Conservation (phyloP, 2,888 invertebrate genomes). For the Lasioglossum calceatum region DNA sequence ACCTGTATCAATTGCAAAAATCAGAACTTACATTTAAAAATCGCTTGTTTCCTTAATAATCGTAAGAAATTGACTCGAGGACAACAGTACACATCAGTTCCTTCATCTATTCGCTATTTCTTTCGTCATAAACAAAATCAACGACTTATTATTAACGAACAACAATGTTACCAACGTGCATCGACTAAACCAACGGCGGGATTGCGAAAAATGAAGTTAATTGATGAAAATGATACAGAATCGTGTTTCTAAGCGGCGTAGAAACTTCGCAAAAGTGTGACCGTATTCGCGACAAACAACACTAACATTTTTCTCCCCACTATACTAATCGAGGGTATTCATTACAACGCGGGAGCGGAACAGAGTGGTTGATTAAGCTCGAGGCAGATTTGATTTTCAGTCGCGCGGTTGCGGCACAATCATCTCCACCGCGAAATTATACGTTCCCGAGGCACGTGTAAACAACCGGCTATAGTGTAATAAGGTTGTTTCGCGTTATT, state of each 20-base stretch:
- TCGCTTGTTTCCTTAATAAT: too few relatives aligned
- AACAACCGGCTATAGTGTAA: slow-evolving; percentile 5
- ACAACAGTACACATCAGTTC: too few relatives aligned
- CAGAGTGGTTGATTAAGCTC: background rate
- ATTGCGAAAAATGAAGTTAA: background rate
- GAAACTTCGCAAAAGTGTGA: background rate
- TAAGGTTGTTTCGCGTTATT: slow-evolving; percentile 14
- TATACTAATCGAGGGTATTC: slow-evolving; percentile 1
- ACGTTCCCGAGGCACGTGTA: slow-evolving; percentile 2
- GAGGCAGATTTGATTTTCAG: background rate
- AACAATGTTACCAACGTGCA: too few relatives aligned
- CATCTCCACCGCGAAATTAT: slow-evolving; percentile 4
- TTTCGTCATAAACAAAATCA: too few relatives aligned
- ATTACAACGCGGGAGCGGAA: slow-evolving; percentile 4
- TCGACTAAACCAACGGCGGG: too few relatives aligned
- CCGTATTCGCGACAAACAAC: background rate
- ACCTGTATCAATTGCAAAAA: too few relatives aligned
- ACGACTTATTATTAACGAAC: too few relatives aligned
- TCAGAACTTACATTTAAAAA: too few relatives aligned
- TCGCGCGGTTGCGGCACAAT: background rate
- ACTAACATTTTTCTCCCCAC: background rate
- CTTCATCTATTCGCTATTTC: too few relatives aligned
- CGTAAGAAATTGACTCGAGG: too few relatives aligned
- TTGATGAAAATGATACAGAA: background rate
- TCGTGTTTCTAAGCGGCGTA: background rate